Conservation (phyloP, 2,888 invertebrate species). For the Actias luna region DNA sequence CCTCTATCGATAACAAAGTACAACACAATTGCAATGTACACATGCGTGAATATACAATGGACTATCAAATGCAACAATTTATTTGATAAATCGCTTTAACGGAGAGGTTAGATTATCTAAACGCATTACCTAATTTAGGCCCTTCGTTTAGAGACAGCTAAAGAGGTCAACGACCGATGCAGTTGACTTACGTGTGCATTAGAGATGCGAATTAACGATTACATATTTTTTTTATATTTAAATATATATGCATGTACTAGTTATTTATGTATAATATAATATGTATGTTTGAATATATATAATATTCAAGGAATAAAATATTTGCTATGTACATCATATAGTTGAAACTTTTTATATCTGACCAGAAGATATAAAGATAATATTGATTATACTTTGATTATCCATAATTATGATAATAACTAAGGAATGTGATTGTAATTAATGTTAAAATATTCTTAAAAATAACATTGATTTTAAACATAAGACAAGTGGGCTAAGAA, state of each 20-base stretch:
- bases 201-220: neutral
- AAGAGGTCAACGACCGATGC: slow-evolving; percentile 5
- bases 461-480: too few species aligned
- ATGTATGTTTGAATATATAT: too few species aligned
- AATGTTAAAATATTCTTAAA: too few species aligned
- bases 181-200: slow-evolving; percentile 5
- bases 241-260: neutral
- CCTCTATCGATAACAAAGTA: too few species aligned
- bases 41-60: neutral
- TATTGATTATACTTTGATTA: too few species aligned
- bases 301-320: too few species aligned
- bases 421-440: too few species aligned
- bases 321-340: neutral
- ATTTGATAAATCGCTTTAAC: neutral
- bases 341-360: neutral
- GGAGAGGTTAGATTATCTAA: neutral
- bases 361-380: too few species aligned
- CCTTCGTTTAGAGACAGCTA: slow-evolving; percentile 4
- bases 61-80: neutral
- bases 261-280: neutral
- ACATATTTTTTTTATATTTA: neutral
- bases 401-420: too few species aligned
- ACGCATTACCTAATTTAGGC: slow-evolving; percentile 7
- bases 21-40: too few species aligned
- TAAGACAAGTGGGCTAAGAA: too few species aligned